Evolutionary conservation across 1,140 invertebrate genomes (phyloP), one percentile per base, ranked within the genome.

Genomic region (Pogonomyrmex californicus): DNA sequence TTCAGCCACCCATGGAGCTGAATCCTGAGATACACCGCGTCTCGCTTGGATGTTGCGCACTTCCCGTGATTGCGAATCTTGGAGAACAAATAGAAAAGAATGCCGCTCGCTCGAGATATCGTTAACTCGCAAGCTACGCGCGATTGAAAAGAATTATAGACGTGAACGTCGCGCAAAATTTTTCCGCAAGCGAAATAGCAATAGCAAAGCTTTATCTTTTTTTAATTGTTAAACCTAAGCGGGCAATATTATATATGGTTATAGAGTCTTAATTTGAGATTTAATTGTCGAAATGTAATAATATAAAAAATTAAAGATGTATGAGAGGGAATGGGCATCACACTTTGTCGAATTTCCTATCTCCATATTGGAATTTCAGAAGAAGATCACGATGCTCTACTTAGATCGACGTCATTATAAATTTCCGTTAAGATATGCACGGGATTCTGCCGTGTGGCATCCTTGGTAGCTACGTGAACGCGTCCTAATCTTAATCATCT

Each of bases 361-460:
- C 81, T 62, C 71, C n/a, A n/a, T n/a, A 41, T 23, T 60, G 58
- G 71, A 82, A 88, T 89, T 88, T 88, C 63, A 77, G 23, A 23
- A 86, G 63, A 76, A 63, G 76, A 82, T 63, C 36, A 23, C 60
- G 60, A 65, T 23, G 44, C 41, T 33, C 63, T 68, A 62, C 44
- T 71, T 49, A 33, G 38, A 87, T 58, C 56, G 44, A 44, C 78
- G n/a, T 33, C 62, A 66, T 83, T 77, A 88, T 78, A 58, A 82
- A 81, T 88, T 88, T 87, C 30, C 9, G 56, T 65, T 36, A n/a
- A 38, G 70, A 51, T 78, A 60, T 33, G n/a, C 41, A 17, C 3
- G 33, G 38, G 12, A 79, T 79, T 51, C 41, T 44, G 17, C 44
- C 0, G 44, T n/a, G 6, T 79, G 62, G n/a, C 60, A 79, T 51